Evolutionary conservation across 2,113 vertebrate genomes (phyloP).

Genomic region (Ammodytes marinus): DNA sequence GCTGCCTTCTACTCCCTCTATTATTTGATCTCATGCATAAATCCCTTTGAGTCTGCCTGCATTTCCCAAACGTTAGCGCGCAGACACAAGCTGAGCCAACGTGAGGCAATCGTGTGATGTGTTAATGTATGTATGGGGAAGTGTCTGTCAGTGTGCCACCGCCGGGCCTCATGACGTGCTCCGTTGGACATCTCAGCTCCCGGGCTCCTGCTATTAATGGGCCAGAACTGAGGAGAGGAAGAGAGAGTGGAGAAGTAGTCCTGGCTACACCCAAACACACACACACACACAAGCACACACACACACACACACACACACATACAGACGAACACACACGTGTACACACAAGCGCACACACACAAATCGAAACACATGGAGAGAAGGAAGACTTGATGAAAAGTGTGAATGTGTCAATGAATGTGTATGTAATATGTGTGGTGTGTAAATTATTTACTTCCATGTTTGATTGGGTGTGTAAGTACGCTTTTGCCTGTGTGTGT

Average conservation of each 20-base stretch:
- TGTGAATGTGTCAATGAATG: conserved; percentile 19
- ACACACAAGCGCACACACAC: not conserved
- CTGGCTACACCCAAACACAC: conserved; percentile 6
- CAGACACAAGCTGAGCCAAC: conserved; percentile 60
- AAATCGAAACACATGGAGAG: not conserved
- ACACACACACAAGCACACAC: not conserved
- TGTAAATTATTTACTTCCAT: not conserved
- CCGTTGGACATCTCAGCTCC: conserved; percentile 55
- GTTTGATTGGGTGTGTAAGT: too few species aligned
- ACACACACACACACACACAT: not conserved
- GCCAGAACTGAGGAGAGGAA: conserved; percentile 49
- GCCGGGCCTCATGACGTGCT: conserved; percentile 61
- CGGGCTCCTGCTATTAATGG: conserved; percentile 59
- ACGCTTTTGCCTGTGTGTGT: too few species aligned
- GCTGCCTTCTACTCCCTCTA: conserved; percentile 12
- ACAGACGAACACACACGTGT: not conserved
- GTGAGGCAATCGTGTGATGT: conserved; percentile 53
- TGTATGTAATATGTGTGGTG: conserved; percentile 20
- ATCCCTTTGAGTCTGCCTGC: conserved; percentile 59
- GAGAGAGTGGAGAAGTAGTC: conserved; percentile 24
- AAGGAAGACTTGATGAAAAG: not conserved
- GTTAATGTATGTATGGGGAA: conserved; percentile 60
- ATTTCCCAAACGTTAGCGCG: conserved; percentile 13
- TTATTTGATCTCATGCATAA: conserved; percentile 62
- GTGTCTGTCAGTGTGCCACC: conserved; percentile 54